Evolutionary conservation across 2,888 invertebrate genomes (phyloP).

Genomic region (Elmis aenea): DNA sequence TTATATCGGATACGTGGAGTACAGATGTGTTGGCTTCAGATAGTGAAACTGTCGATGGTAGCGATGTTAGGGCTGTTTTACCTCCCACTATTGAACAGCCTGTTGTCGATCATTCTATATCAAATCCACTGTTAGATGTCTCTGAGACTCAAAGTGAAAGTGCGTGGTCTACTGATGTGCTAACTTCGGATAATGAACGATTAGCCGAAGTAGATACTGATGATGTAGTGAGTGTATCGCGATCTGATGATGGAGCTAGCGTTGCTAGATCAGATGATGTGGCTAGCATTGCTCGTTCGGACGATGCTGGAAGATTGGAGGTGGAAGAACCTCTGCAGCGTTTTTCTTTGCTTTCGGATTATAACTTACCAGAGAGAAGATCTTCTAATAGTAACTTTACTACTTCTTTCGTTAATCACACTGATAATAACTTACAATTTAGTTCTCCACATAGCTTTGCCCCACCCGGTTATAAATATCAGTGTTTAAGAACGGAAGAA

Average conservation of each 20-base stretch:
- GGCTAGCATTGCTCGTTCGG: conserved; percentile 40
- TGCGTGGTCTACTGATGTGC: conserved; percentile 96
- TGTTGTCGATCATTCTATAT: conserved; percentile 34
- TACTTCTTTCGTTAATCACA: neutral
- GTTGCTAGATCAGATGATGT: conserved; percentile 75
- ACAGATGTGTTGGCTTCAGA: conserved; percentile 97
- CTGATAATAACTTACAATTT: neutral
- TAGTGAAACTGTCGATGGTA: conserved; percentile 84
- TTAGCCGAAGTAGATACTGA: conserved; percentile 77
- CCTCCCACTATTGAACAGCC: conserved; percentile 43
- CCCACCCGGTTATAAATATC: conserved; percentile 4
- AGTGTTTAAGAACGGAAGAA: no score
- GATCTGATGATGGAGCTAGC: conserved; percentile 50
- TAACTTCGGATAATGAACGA: conserved; percentile 88
- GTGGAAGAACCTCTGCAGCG: conserved; percentile 45
- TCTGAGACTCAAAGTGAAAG: conserved; percentile 92
- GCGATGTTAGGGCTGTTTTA: conserved; percentile 51
- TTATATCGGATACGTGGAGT: conserved; percentile 98
- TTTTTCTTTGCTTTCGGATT: neutral
- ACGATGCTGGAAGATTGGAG: conserved; percentile 48
- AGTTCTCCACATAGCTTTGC: conserved; percentile 31
- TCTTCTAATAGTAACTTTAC: neutral
- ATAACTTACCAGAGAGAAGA: neutral
- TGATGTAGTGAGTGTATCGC: conserved; percentile 60
- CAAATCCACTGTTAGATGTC: conserved; percentile 57